Conservation (phyloP, 2,888 invertebrate genomes). For the Brachycybe producta region DNA sequence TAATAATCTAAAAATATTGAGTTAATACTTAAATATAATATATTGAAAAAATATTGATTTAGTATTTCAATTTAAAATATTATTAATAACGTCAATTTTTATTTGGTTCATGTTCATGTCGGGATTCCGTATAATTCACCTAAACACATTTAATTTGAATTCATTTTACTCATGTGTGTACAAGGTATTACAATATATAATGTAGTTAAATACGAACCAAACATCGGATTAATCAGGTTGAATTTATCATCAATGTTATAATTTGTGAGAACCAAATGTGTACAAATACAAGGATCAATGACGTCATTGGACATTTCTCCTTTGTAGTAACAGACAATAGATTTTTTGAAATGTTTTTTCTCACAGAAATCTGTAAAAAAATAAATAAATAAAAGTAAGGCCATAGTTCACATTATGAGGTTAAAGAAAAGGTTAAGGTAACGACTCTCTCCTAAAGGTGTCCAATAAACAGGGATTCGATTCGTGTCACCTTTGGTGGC, state of each 20-base stretch:
- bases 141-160: not conserved
- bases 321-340: slow-evolving; percentile 8
- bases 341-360: slow-evolving; percentile 8
- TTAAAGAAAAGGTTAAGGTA: too few species aligned
- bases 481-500: too few species aligned
- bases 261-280: slow-evolving; percentile 11
- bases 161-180: not conserved
- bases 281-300: slow-evolving; percentile 13
- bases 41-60: not conserved
- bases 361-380: not conserved
- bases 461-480: too few species aligned
- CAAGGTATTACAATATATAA: not conserved
- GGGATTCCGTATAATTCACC: not conserved
- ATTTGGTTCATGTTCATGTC: not conserved
- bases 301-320: not conserved
- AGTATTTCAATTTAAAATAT: not conserved
- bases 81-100: too few species aligned
- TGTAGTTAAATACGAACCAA: not conserved
- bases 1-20: too few species aligned
- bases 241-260: slow-evolving; percentile 7
- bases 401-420: too few species aligned
- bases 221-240: not conserved
- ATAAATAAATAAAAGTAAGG: too few species aligned
- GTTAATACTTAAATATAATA: too few species aligned
- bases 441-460: too few species aligned